A percentile compares a stretch with the other conserved stretches of the same genome.
Evolutionary conservation across 2,888 invertebrate species (phyloP).

Genomic region (Geotrupes spiniger): DNA sequence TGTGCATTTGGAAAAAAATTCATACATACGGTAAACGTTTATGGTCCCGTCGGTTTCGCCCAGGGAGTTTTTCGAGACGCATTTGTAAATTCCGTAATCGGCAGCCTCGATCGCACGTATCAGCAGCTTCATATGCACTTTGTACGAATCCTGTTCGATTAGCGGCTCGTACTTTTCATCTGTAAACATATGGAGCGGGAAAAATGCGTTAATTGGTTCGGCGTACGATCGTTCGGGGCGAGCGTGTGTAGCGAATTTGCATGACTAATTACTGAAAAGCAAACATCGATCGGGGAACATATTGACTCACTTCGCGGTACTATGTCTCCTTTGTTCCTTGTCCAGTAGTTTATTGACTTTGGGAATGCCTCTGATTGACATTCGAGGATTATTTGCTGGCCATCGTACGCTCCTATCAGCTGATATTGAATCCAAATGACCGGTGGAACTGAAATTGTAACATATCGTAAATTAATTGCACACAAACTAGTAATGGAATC

Average conservation of each 20-base stretch:
- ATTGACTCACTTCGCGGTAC: constrained; percentile 57
- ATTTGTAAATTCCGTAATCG: constrained; percentile 68
- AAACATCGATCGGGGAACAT: background rate
- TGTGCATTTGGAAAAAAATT: no score
- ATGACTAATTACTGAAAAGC: background rate
- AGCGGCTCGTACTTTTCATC: constrained; percentile 58
- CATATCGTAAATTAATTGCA: background rate
- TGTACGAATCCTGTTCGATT: constrained; percentile 66
- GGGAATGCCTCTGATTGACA: constrained; percentile 70
- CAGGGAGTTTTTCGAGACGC: constrained; percentile 70
- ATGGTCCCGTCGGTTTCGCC: constrained; percentile 72
- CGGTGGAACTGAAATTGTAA: constrained; percentile 58
- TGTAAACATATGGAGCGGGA: constrained; percentile 13
- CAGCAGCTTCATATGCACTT: constrained; percentile 68
- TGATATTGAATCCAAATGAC: constrained; percentile 67
- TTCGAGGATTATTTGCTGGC: constrained; percentile 61
- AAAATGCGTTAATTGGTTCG: background rate
- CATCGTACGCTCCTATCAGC: constrained; percentile 62
- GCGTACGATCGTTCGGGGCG: background rate
- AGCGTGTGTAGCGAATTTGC: background rate
- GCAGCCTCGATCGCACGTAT: constrained; percentile 57
- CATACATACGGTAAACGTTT: constrained; percentile 67
- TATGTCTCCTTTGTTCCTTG: constrained; percentile 60
- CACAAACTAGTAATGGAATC: no score
- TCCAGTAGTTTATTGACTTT: constrained; percentile 67